phyloP scores from a whole-genome alignment of 2,113 vertebrate species.

The Caranx melampygus region DNA sequence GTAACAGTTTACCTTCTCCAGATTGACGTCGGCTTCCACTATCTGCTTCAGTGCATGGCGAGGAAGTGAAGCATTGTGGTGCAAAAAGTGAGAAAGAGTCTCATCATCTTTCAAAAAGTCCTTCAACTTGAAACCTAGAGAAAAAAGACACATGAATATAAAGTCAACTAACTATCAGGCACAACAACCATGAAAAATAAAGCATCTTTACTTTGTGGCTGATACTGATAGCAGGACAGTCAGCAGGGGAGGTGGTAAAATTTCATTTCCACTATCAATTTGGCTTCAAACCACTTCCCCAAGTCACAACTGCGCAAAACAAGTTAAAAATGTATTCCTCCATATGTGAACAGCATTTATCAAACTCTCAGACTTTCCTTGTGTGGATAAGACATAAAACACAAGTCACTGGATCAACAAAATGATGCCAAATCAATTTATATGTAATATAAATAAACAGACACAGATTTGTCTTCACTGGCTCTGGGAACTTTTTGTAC shows the following conservation, averaged over 20 bases:
- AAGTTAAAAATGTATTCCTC: background rate
- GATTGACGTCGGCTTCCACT: conserved; percentile 87
- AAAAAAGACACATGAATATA: background rate
- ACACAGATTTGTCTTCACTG: background rate
- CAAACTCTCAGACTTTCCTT: background rate
- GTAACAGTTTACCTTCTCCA: conserved; percentile 87
- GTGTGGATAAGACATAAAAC: background rate
- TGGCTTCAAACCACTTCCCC: background rate
- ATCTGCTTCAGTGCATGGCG: conserved; percentile 84
- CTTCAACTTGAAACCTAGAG: conserved; percentile 90
- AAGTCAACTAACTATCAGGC: background rate
- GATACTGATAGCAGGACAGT: background rate
- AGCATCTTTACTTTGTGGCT: background rate
- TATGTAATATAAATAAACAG: background rate
- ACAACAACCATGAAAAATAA: background rate
- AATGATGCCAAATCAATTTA: background rate
- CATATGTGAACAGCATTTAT: background rate
- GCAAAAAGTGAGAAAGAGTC: conserved; percentile 92
- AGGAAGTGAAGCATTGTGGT: conserved; percentile 88
- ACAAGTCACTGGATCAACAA: background rate
- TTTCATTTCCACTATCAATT: background rate
- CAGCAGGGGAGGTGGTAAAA: background rate
- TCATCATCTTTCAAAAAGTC: conserved; percentile 93
- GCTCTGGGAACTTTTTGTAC: conserved; percentile 31
- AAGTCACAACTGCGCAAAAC: background rate